A percentile compares a stretch with the other conserved stretches of the same genome.
These are phyloP conservation scores for Drosophila ogumai DNA, from an alignment of 1,140 invertebrate species.

Conservation along the genomic window DNA sequence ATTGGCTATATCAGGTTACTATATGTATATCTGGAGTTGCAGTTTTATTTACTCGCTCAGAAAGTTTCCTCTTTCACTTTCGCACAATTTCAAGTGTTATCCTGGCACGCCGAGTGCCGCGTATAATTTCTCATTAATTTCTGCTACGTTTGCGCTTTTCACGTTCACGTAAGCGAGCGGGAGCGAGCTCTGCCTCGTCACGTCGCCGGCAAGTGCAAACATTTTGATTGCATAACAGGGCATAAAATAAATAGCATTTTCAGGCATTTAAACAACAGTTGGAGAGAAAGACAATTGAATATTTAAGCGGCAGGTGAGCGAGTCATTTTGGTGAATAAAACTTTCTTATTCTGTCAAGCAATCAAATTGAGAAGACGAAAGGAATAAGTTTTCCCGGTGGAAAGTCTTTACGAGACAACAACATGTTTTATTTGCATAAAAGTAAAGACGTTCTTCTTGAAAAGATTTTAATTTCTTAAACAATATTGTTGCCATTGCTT, in stretches of 20 bases:
- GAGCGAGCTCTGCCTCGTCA: constrained; percentile 16
- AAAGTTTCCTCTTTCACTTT: constrained; percentile 45
- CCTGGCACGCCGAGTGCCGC: constrained; percentile 26
- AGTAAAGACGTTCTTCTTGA: not conserved
- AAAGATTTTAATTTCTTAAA: not conserved
- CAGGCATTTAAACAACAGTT: constrained; percentile 38
- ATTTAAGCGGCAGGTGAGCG: constrained; percentile 45
- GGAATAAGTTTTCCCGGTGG: constrained; percentile 16
- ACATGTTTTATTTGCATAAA: constrained; percentile 21
- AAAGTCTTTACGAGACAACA: not conserved
- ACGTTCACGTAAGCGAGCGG: constrained; percentile 46
- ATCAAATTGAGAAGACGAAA: constrained; percentile 28
- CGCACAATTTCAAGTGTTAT: constrained; percentile 39
- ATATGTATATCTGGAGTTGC: constrained; percentile 6
- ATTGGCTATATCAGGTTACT: constrained; percentile 43
- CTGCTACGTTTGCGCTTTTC: constrained; percentile 73
- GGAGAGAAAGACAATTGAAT: constrained; percentile 37
- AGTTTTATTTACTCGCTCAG: constrained; percentile 19
- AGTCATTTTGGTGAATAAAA: constrained; percentile 29
- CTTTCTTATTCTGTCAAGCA: constrained; percentile 7
- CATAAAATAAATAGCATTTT: constrained; percentile 49
- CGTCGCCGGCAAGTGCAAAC: constrained; percentile 40
- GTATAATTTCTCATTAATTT: constrained; percentile 80
- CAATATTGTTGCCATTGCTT: not conserved
- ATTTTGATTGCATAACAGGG: constrained; percentile 52